Conservation (phyloP, 2,888 invertebrate genomes). For the Xestia ashworthii region DNA sequence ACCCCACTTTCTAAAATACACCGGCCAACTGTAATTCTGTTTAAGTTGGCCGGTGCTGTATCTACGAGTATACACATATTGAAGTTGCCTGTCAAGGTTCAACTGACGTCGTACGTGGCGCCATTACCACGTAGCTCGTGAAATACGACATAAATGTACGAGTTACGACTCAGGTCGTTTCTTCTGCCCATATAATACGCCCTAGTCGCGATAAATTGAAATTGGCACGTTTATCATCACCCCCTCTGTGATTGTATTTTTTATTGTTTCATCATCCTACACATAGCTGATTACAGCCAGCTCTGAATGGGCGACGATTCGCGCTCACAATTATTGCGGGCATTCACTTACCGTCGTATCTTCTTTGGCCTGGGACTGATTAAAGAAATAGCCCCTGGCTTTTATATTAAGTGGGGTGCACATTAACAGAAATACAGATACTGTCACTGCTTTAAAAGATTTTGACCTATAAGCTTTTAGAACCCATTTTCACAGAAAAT, state of each 20-base stretch:
- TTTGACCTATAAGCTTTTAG: conserved; percentile 5
- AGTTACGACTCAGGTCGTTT: conserved; percentile 81
- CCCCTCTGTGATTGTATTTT: conserved; percentile 81
- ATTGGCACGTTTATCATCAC: conserved; percentile 83
- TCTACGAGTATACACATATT: conserved; percentile 62
- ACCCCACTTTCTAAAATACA: conserved; percentile 35
- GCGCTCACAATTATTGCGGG: conserved; percentile 40
- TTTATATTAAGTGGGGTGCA: conserved; percentile 2
- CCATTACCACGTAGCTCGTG: conserved; percentile 82
- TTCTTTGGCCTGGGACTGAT: conserved; percentile 23
- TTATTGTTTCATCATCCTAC: conserved; percentile 73
- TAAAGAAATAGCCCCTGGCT: conserved; percentile 16
- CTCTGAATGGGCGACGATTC: conserved; percentile 47
- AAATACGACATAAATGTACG: conserved; percentile 84
- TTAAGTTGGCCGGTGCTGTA: conserved; percentile 56
- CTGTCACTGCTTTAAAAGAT: not conserved
- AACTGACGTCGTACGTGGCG: conserved; percentile 77
- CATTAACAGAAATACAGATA: not conserved
- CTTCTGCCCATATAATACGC: conserved; percentile 81
- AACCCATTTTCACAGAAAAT: not conserved
- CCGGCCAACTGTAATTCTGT: conserved; percentile 60
- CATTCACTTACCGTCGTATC: conserved; percentile 30
- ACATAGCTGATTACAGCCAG: conserved; percentile 67
- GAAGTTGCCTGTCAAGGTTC: conserved; percentile 72
- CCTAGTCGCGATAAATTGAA: conserved; percentile 84